Evolutionary conservation across 2,888 invertebrate genomes (phyloP), one percentile per base, ranked within the genome.

Genomic region (Pyrocoelia pectoralis): DNA sequence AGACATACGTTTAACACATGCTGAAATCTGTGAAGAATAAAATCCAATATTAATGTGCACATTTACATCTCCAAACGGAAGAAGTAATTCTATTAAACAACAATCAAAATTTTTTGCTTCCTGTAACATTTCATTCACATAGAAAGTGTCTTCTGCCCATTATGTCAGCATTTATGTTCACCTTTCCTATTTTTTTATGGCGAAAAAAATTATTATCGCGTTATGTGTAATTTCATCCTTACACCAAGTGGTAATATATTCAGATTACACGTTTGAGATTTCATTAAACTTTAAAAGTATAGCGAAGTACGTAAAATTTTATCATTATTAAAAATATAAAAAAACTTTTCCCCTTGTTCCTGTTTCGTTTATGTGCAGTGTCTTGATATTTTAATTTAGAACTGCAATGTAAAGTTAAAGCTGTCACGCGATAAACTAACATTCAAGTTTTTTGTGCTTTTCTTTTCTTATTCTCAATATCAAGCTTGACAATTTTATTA

Each of bases 1-100:
- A 61, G 56, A 64, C 70, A 68, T 68, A 61, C 65, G 68, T 50
- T 52, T 54, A 61, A 66, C 70, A 70, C 65, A 70, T 69, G 70
- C 67, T 65, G 62, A 61, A 56, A 52, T 56, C 56, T 56, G 61
- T 56, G 46, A 48, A 52, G 56, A 50, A 61, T 61, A 52, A 61
- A 51, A 61, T 46, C 18, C 29, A 56, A 15, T 46, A 46, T 18
- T 46, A 46, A 46, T 33, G 33, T 33, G 33, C 33, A 33, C 33
- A 33, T 10, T 46, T 46, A 15, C 13, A 6, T 17, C 18, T 46
- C 18, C 14, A 18, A 46, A 18, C 46, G 46, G 46, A 46, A 46
- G 46, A 46, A 46, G 33, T n/a, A 33, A 33, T 33, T 10, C 33
- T 33, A n/a, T 33, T 8, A 33, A 33, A 33, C 33, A 10, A 33